Percentiles rank a stretch among this genome's conserved stretches.
These are phyloP conservation scores for Girardinus metallicus DNA, from an alignment of 2,797 vertebrate species.

Conservation along the genomic window DNA sequence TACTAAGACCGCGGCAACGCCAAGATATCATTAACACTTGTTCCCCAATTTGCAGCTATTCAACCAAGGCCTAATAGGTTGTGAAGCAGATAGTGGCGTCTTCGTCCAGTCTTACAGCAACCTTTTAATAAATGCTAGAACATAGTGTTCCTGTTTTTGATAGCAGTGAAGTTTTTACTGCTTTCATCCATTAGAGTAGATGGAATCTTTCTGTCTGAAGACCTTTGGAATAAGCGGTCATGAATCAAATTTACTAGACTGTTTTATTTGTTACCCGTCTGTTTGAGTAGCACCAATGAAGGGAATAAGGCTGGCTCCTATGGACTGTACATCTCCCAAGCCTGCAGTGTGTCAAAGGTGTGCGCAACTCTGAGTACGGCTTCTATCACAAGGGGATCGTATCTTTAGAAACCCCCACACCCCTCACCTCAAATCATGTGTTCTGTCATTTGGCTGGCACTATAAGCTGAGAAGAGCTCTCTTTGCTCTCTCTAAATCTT, in stretches of 20 bases:
- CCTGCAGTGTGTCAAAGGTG: slow-evolving; percentile 42
- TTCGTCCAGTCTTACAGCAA: background rate
- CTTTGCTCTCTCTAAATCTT: slow-evolving; percentile 54
- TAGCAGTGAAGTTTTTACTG: background rate
- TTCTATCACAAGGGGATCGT: slow-evolving; percentile 2
- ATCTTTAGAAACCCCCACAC: slow-evolving; percentile 13
- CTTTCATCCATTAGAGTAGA: background rate
- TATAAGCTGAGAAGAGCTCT: slow-evolving; percentile 45
- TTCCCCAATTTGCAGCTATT: background rate
- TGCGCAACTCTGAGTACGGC: background rate
- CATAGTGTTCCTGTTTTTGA: background rate
- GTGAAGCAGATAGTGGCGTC: background rate
- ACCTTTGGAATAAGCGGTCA: background rate
- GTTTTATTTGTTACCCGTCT: background rate
- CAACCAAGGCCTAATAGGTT: background rate
- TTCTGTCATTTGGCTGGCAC: slow-evolving; percentile 17
- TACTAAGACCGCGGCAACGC: background rate
- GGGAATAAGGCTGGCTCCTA: background rate
- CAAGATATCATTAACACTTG: background rate
- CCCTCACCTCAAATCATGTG: background rate
- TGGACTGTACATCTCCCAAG: slow-evolving; percentile 40
- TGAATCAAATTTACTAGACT: background rate
- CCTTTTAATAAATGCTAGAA: background rate
- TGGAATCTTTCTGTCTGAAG: background rate
- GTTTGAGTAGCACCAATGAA: background rate